phyloP scores from a whole-genome alignment of 2,113 vertebrate species.

The Nycticebus coucang region DNA sequence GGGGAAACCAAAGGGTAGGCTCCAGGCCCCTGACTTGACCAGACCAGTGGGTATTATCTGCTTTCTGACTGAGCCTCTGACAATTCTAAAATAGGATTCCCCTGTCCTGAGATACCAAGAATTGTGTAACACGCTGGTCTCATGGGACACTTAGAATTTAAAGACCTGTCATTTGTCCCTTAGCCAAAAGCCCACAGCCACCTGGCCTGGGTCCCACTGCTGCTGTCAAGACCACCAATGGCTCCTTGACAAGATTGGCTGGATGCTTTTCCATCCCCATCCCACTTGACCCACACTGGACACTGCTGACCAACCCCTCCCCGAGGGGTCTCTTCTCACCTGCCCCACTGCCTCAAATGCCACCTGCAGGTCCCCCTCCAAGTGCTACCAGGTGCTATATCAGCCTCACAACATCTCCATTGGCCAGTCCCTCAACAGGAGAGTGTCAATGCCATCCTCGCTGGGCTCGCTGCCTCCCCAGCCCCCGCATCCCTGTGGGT shows the following conservation, averaged over 20 bases:
- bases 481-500: too few relatives aligned
- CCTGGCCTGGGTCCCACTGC: neutral
- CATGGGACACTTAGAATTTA: neutral
- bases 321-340: neutral
- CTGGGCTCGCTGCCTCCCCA: too few relatives aligned
- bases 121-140: neutral
- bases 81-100: neutral
- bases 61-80: neutral
- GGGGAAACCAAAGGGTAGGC: fast-evolving
- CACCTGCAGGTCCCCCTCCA: neutral
- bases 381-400: fast-evolving
- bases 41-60: fast-evolving
- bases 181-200: neutral
- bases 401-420: fast-evolving
- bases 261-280: too few relatives aligned
- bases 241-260: fast-evolving
- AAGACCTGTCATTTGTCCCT: neutral
- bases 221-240: neutral
- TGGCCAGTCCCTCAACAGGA: neutral
- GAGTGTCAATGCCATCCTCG: neutral
- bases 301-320: fast-evolving
- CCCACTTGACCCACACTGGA: neutral
- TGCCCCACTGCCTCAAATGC: fast-evolving
- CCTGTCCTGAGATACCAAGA: neutral
- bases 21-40: too few relatives aligned